These are phyloP conservation scores for Zaprionus vittiger DNA, from an alignment of 1,140 invertebrate species.

Conservation along the genomic window DNA sequence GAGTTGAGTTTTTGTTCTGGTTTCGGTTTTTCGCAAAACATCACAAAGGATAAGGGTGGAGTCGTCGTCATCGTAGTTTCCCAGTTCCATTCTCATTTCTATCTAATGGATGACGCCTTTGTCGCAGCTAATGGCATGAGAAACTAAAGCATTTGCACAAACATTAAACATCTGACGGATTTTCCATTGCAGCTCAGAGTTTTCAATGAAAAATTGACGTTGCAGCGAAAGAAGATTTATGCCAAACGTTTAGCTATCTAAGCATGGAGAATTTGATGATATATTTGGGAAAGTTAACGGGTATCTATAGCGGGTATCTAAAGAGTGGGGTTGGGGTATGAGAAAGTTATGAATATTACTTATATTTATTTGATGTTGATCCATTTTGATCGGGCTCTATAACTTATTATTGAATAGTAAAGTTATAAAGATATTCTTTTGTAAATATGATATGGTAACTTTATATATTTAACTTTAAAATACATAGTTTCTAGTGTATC, in stretches of 20 bases:
- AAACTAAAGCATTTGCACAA: conserved; percentile 76
- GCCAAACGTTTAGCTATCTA: not conserved
- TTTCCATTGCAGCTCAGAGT: conserved; percentile 17
- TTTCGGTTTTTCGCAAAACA: conserved; percentile 65
- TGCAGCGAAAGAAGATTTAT: conserved; percentile 3
- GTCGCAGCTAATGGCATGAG: conserved; percentile 72
- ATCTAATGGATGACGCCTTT: conserved; percentile 74
- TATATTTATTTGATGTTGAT: not conserved
- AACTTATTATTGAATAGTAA: too few relatives aligned
- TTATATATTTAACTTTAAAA: too few relatives aligned
- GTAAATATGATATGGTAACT: too few relatives aligned
- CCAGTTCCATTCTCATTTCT: conserved; percentile 60
- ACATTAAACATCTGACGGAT: conserved; percentile 61
- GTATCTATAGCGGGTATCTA: not conserved
- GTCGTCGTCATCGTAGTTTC: not conserved
- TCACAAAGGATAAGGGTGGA: conserved; percentile 59
- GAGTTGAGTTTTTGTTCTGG: conserved; percentile 66
- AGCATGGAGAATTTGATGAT: not conserved
- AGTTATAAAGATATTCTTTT: too few relatives aligned
- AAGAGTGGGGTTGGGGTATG: not conserved
- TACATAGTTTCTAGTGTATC: too few relatives aligned
- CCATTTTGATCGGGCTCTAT: not conserved
- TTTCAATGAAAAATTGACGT: conserved; percentile 1
- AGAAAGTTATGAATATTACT: not conserved
- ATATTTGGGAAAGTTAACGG: not conserved